Conservation (phyloP, 2,888 invertebrate species). For the Bruchidius siliquastri region DNA sequence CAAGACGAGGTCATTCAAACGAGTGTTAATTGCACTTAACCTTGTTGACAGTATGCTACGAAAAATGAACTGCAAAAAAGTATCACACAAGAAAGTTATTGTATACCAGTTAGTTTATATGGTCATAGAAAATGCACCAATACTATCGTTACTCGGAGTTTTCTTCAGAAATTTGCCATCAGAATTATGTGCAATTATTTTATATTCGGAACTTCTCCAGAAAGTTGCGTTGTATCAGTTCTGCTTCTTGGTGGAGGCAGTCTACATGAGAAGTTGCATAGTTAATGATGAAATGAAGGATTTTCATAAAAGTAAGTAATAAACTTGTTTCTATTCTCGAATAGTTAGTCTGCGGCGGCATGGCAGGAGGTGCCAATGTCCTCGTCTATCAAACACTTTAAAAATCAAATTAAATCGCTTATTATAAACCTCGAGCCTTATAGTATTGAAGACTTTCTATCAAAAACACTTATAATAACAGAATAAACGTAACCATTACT, state of each 20-base stretch:
- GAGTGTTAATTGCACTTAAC: constrained; percentile 1
- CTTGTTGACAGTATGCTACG: constrained; percentile 4
- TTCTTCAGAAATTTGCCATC: neutral
- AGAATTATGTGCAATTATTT: neutral
- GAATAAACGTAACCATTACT: no score
- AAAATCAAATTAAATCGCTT: no score
- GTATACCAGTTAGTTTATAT: constrained; percentile 6
- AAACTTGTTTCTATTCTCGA: no score
- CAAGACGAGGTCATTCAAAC: constrained; percentile 1
- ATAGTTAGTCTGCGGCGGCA: no score
- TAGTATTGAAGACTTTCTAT: no score
- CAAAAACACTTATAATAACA: no score
- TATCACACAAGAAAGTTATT: constrained; percentile 7
- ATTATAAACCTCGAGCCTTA: no score
- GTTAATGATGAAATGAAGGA: neutral
- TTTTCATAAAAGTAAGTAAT: neutral
- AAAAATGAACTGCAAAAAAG: neutral
- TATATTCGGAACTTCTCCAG: neutral
- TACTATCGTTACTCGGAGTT: neutral
- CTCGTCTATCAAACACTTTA: no score
- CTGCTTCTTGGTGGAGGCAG: neutral
- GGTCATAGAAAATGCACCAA: neutral
- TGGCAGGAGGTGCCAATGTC: no score
- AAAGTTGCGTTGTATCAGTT: neutral
- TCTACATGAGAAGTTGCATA: neutral